phyloP scores from a whole-genome alignment of 1,140 invertebrate genomes.

The Heliconius hewitsoni region DNA sequence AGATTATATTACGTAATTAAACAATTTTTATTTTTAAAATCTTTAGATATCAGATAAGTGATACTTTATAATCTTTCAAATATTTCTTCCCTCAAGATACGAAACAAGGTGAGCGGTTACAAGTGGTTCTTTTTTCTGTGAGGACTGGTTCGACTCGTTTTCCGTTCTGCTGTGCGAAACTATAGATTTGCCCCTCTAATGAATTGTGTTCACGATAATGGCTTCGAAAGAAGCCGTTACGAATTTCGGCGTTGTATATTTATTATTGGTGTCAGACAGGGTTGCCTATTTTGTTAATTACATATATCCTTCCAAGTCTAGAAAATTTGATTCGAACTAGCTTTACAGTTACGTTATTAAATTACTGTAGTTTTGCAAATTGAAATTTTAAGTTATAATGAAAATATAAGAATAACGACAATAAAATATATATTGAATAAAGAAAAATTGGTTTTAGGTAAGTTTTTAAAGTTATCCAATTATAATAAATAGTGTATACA shows the following conservation, averaged over 20 bases:
- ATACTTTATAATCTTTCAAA: neutral
- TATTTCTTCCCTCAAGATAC: neutral
- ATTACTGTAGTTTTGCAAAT: neutral
- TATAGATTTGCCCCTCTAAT: conserved; percentile 19
- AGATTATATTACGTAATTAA: neutral
- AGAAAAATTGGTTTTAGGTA: neutral
- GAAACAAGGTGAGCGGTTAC: neutral
- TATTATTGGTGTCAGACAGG: conserved; percentile 26
- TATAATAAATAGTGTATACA: neutral
- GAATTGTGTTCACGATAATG: conserved; percentile 21
- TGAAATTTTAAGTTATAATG: neutral
- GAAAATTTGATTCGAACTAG: neutral
- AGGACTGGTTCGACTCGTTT: conserved; percentile 11
- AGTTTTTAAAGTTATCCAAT: neutral
- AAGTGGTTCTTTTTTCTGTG: neutral
- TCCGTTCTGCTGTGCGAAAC: conserved; percentile 1
- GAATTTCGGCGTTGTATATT: conserved; percentile 18
- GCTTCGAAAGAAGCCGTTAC: conserved; percentile 29
- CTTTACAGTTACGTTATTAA: neutral
- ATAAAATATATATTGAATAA: neutral
- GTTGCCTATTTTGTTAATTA: neutral
- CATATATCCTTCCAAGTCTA: neutral
- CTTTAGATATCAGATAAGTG: neutral
- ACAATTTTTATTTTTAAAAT: neutral
- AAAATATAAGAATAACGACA: too few species aligned